Conservation (phyloP, 2,113 vertebrate species). For the Ramphastos sulfuratus region DNA sequence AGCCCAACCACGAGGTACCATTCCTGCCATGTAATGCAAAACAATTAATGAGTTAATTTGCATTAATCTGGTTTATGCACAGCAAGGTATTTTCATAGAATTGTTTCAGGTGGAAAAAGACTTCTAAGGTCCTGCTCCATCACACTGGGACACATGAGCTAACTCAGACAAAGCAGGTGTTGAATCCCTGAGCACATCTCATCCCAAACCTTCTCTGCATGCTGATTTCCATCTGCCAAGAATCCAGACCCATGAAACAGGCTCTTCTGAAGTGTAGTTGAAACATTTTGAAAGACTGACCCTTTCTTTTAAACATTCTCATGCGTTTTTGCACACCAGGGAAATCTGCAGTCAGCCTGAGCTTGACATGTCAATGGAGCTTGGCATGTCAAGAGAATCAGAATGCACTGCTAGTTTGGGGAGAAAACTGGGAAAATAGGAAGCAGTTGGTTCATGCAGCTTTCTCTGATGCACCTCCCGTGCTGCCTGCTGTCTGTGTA, state of each 20-base stretch:
- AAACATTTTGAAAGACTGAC: not conserved
- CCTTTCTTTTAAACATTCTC: not conserved
- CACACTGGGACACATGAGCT: rapidly evolving
- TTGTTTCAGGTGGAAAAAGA: no score
- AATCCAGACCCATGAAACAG: not conserved
- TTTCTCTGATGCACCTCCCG: not conserved
- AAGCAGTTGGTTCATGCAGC: not conserved
- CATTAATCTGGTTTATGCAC: not conserved
- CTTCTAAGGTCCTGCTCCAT: no score
- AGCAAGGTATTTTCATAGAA: not conserved
- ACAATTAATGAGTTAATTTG: not conserved
- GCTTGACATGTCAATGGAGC: not conserved
- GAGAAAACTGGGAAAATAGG: not conserved
- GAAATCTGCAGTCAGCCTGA: not conserved
- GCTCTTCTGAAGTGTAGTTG: not conserved
- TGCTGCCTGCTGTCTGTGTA: no score
- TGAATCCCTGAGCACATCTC: not conserved
- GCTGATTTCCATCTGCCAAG: not conserved
- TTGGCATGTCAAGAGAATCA: rapidly evolving
- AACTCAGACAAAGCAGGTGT: not conserved
- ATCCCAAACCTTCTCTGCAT: not conserved
- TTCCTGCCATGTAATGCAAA: not conserved
- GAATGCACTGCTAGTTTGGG: not conserved
- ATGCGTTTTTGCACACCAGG: rapidly evolving
- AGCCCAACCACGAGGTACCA: not conserved